Evolutionary conservation across 2,797 vertebrate species (phyloP).

Genomic region (Dendrocincla fuliginosa): DNA sequence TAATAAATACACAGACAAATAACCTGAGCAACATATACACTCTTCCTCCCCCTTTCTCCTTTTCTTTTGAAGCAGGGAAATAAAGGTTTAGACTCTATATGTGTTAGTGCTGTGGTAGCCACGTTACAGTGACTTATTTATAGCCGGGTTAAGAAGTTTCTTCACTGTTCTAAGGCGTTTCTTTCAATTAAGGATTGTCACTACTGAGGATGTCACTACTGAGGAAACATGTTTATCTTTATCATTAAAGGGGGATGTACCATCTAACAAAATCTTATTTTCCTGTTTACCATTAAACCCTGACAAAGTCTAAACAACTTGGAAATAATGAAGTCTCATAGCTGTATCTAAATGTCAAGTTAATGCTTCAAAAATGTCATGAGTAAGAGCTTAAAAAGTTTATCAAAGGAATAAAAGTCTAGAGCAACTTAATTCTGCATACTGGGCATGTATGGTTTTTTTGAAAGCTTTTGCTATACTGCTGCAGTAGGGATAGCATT

Average conservation of each 20-base stretch:
- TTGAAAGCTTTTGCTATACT: not conserved
- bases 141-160: not conserved
- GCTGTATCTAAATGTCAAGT: not conserved
- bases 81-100: accelerated
- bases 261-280: not conserved
- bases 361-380: not conserved
- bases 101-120: not conserved
- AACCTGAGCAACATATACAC: not conserved
- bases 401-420: not conserved
- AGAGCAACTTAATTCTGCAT: not conserved
- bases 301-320: not conserved
- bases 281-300: not conserved
- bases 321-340: not conserved
- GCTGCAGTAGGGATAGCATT: not conserved
- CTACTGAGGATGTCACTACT: not conserved
- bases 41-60: accelerated
- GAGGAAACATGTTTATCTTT: not conserved
- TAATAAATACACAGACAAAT: not conserved
- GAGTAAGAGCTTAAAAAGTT: not conserved
- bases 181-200: not conserved
- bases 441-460: not conserved
- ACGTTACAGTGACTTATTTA: not conserved
- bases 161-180: not conserved
- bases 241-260: not conserved
- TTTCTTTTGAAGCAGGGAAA: not conserved